These are phyloP conservation scores for Bubalus kerabau DNA, from an alignment of 2,113 vertebrate species.

Conservation along the genomic window DNA sequence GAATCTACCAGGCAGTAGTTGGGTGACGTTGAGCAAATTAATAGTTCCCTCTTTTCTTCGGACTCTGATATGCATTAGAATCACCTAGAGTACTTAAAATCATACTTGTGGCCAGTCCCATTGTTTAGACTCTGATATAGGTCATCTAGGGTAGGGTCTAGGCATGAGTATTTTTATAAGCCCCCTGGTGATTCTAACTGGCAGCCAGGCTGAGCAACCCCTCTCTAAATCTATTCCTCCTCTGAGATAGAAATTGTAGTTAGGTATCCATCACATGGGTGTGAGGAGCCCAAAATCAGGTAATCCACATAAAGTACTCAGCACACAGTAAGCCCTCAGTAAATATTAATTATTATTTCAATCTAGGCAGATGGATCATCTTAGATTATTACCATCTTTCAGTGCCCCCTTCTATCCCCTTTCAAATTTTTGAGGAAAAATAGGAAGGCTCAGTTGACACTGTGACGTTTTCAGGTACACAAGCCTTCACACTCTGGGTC, in stretches of 20 bases:
- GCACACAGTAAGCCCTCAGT: not conserved
- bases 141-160: not conserved
- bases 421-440: not conserved
- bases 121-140: not conserved
- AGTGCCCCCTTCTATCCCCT: not conserved
- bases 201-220: not conserved
- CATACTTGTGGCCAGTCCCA: not conserved
- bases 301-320: not conserved
- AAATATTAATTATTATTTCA: not conserved
- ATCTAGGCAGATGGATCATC: not conserved
- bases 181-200: not conserved
- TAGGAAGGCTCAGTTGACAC: not conserved
- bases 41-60: not conserved
- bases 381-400: not conserved
- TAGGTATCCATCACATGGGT: not conserved
- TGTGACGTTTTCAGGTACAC: not conserved
- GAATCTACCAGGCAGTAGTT: not conserved
- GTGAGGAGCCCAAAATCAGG: not conserved
- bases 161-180: not conserved
- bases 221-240: not conserved
- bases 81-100: not conserved
- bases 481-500: not conserved
- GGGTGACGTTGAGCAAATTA: not conserved
- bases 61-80: not conserved
- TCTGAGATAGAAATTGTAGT: not conserved